phyloP scores from a whole-genome alignment of 2,113 vertebrate species.

The Hystrix cristata region DNA sequence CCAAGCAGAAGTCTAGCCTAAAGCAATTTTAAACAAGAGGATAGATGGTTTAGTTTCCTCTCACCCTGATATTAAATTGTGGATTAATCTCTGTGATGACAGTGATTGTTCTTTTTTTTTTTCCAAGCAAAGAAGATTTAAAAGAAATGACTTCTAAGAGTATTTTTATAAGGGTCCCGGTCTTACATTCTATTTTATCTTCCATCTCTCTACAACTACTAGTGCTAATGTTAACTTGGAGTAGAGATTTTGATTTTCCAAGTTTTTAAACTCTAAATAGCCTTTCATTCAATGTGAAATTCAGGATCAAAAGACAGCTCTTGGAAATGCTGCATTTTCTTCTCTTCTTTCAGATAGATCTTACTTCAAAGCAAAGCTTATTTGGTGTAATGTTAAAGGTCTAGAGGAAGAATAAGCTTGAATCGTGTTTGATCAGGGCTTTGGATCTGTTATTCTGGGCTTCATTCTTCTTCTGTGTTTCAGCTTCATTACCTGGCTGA shows the following conservation, averaged over 20 bases:
- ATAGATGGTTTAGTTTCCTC: conserved; percentile 13
- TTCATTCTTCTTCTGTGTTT: not conserved
- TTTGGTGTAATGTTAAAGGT: conserved; percentile 6
- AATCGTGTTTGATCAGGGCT: not conserved
- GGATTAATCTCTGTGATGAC: not conserved
- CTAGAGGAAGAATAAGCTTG: not conserved
- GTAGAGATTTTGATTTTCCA: conserved; percentile 47
- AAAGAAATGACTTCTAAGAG: conserved; percentile 57
- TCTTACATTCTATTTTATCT: conserved; percentile 45
- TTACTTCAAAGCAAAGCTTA: conserved; percentile 35
- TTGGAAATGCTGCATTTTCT: conserved; percentile 2
- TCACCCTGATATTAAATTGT: conserved; percentile 22
- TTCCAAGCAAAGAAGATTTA: conserved; percentile 43
- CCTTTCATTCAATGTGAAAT: conserved; percentile 5
- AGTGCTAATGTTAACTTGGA: not conserved
- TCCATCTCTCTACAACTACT: conserved; percentile 23
- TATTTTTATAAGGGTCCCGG: not conserved
- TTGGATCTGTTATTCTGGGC: not conserved
- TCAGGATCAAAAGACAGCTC: not conserved
- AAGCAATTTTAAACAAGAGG: conserved; percentile 38
- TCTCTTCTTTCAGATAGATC: conserved; percentile 23
- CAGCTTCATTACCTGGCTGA: not conserved
- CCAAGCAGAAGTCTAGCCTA: not conserved
- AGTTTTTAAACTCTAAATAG: conserved; percentile 17
- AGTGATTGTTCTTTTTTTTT: conserved; percentile 21